Conservation (phyloP, 2,888 invertebrate species). For the Corbicula japonica region DNA sequence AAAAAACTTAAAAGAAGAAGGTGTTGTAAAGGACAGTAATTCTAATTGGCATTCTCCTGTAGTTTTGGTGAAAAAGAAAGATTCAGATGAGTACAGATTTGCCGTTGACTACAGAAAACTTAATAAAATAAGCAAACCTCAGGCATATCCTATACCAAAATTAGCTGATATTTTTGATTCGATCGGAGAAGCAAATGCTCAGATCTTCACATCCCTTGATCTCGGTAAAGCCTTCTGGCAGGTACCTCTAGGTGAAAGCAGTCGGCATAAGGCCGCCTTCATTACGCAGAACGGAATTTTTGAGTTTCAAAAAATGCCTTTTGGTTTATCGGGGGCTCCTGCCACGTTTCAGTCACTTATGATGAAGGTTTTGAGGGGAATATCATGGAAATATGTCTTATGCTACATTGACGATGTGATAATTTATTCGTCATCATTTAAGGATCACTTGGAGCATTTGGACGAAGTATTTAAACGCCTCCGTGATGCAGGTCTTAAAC, state of each 20-base stretch:
- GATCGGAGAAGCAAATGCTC: constrained; percentile 53
- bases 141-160: constrained; percentile 54
- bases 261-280: constrained; percentile 46
- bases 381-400: constrained; percentile 41
- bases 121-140: constrained; percentile 52
- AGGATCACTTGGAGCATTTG: constrained; percentile 33
- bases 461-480: constrained; percentile 36
- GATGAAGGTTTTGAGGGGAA: constrained; percentile 34
- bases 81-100: constrained; percentile 49
- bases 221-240: constrained; percentile 57
- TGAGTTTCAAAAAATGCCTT: constrained; percentile 38
- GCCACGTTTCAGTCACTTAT: constrained; percentile 42
- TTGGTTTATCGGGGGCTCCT: constrained; percentile 47
- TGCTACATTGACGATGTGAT: constrained; percentile 51
- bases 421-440: constrained; percentile 30
- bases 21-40: constrained; percentile 48
- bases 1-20: constrained; percentile 31
- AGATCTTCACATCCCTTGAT: constrained; percentile 55
- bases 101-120: constrained; percentile 52
- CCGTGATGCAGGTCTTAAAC: constrained; percentile 25
- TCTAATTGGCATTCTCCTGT: constrained; percentile 56
- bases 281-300: constrained; percentile 55
- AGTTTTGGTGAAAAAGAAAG: constrained; percentile 12
- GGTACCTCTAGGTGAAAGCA: constrained; percentile 39
- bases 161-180: constrained; percentile 55